A percentile compares a stretch with the other conserved stretches of the same genome.
These are phyloP conservation scores for Agrochola circellaris DNA, from an alignment of 2,888 invertebrate species.

Conservation along the genomic window DNA sequence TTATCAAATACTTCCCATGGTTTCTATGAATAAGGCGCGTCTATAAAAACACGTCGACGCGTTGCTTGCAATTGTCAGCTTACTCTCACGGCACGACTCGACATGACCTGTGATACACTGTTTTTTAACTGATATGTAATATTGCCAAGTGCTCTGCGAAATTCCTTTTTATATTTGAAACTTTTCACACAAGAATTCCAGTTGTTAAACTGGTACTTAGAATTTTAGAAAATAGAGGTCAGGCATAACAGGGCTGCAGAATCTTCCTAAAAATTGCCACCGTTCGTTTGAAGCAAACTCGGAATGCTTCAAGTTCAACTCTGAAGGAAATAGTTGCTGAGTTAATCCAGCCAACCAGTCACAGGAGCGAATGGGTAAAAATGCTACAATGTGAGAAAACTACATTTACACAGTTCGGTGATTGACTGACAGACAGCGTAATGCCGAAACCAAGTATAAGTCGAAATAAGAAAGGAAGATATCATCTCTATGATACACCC, in stretches of 20 bases:
- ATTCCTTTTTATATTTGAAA: constrained; percentile 26
- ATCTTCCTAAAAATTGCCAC: background rate
- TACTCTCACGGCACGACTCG: constrained; percentile 56
- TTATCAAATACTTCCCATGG: constrained; percentile 41
- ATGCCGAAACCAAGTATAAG: background rate
- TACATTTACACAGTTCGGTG: background rate
- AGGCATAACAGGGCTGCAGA: background rate
- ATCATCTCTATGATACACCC: constrained; percentile 1
- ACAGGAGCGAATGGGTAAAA: constrained; percentile 8
- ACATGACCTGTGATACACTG: constrained; percentile 50
- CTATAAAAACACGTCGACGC: constrained; percentile 35
- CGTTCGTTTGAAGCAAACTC: background rate
- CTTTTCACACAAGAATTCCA: background rate
- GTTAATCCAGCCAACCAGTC: constrained; percentile 4
- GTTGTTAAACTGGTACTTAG: background rate
- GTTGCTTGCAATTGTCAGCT: constrained; percentile 46
- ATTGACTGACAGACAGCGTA: background rate
- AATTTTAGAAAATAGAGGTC: background rate
- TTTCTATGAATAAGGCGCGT: constrained; percentile 29
- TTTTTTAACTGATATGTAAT: constrained; percentile 31
- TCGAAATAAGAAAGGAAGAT: background rate
- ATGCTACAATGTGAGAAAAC: constrained; percentile 7
- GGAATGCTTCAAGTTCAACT: constrained; percentile 7
- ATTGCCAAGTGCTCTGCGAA: constrained; percentile 32
- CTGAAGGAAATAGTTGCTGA: constrained; percentile 2